Evolutionary conservation across 64 coral and sea anemone species (phyloP), one percentile per base, ranked within the genome.

Genomic region (Platygyra sinensis): DNA sequence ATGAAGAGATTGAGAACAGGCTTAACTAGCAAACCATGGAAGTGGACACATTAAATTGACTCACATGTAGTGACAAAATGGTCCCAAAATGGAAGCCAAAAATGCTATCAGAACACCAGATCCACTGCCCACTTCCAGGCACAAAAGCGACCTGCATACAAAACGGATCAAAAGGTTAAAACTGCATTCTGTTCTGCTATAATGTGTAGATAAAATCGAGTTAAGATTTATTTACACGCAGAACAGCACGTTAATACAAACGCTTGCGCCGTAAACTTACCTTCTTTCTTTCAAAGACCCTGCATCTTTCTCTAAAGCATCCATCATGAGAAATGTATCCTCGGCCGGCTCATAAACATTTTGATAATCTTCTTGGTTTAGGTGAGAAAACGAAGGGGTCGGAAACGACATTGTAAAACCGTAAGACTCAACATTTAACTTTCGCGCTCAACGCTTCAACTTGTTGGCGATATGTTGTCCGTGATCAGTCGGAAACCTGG

Each of bases 281-380:
- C 84, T 91, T 79, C 46, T 52, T 24, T 74, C 63, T 39, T 91
- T 87, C 25, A 99, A 17, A 51, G 89, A 91, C 10, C 93, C 77
- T 36, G 93, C 88, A 11, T 99, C 97, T 72, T 93, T 95, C 78
- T 99, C 97, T 8, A 99, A 86, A 20, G 94, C 97, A 77, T 99
- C 97, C 94, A 99, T 87, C 97, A 99, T 84, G 0, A 99, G 63
- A 52, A 99, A 99, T 33, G 93, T 93, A 72, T 99, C 97, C 25
- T 99, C 97, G 6, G 94, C 94, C 30, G 97, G 97, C 60, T 99
- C 97, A 76, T 99, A 99, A n/a, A 99, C 79, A 28, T 93, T 29
- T 80, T 94, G 83, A 52, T 91, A 99, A 84, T 96, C 95, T 20
- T 75, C 19, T 20, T 87, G 22, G 20, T n/a, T n/a, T 27, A 99